Percentiles rank a stretch among this genome's conserved stretches.
These are phyloP conservation scores for Spilogale gracilis DNA, from an alignment of 2,113 vertebrate genomes.

Conservation along the genomic window DNA sequence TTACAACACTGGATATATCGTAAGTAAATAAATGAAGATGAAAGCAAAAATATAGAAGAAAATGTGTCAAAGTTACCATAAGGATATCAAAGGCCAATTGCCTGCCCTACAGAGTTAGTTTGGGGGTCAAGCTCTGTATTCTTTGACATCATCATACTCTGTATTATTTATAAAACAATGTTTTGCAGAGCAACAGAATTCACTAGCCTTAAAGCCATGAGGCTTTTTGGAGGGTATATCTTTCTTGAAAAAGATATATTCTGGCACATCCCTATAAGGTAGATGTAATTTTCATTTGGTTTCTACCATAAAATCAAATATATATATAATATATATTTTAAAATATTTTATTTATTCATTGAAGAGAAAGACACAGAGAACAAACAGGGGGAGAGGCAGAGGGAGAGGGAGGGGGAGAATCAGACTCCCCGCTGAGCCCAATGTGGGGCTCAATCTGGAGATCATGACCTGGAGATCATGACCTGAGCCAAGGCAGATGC, in stretches of 20 bases:
- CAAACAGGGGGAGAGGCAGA: too few species aligned
- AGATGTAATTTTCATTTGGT: constrained; percentile 25
- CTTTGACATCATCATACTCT: background rate
- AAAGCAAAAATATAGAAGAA: constrained; percentile 33
- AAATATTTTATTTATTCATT: too few species aligned
- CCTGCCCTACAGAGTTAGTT: background rate
- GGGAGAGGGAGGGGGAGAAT: too few species aligned
- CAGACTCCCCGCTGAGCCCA: too few species aligned
- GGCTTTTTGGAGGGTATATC: constrained; percentile 26
- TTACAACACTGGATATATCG: background rate
- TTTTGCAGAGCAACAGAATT: constrained; percentile 20
- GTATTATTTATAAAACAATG: background rate
- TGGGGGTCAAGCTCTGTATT: background rate
- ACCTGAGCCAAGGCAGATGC: too few species aligned
- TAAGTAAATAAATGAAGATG: constrained; percentile 22
- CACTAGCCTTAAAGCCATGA: background rate
- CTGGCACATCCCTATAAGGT: background rate
- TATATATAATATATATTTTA: background rate
- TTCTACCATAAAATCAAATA: constrained; percentile 48
- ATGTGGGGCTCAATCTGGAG: too few species aligned
- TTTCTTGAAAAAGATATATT: constrained; percentile 10
- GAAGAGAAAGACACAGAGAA: too few species aligned
- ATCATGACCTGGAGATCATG: too few species aligned
- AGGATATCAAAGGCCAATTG: background rate
- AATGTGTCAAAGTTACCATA: background rate